Percentiles rank a stretch among this genome's conserved stretches.
Conservation (phyloP, 2,888 invertebrate genomes). For the Priocnemis perturbator region DNA sequence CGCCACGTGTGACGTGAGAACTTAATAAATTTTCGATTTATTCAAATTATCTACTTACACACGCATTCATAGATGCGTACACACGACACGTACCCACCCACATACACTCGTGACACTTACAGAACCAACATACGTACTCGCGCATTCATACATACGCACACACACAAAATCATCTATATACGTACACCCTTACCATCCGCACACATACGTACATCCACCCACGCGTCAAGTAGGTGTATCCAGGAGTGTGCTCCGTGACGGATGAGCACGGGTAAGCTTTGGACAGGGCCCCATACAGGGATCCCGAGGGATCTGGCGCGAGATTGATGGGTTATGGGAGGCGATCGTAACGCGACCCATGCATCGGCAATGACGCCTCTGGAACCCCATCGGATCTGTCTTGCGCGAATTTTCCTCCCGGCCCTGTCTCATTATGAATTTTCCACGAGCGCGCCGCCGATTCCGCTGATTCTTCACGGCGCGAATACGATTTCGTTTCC, state of each 20-base stretch:
- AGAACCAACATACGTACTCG: no score
- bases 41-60: background rate
- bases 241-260: constrained; percentile 52
- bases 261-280: constrained; percentile 62
- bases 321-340: constrained; percentile 67
- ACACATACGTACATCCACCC: background rate
- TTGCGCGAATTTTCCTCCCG: constrained; percentile 11
- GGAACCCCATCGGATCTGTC: constrained; percentile 28
- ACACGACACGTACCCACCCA: no score
- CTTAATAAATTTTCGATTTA: no score
- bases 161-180: background rate
- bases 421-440: constrained; percentile 1
- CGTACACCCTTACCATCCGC: no score
- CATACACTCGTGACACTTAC: no score
- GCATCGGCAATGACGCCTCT: constrained; percentile 40
- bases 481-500: no score
- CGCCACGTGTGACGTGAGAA: no score
- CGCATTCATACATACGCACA: no score
- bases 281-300: constrained; percentile 54
- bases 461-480: no score
- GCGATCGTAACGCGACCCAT: constrained; percentile 44
- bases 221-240: constrained; percentile 19
- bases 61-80: background rate
- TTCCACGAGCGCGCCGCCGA: no score
- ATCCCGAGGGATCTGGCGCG: constrained; percentile 59